phyloP scores from a whole-genome alignment of 1,140 invertebrate species.

The Drosophila virilis region DNA sequence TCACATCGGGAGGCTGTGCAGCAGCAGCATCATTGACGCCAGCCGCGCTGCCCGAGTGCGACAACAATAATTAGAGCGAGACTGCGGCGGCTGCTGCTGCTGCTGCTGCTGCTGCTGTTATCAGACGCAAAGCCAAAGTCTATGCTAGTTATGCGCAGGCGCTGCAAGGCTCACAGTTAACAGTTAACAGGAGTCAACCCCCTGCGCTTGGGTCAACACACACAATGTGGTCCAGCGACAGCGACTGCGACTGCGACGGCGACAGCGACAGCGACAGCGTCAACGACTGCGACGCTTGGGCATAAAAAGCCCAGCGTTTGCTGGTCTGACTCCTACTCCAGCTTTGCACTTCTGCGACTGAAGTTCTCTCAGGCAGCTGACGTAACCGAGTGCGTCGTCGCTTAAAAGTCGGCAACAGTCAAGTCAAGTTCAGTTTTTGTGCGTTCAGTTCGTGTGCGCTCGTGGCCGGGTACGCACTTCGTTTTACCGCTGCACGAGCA shows the following conservation, averaged over 20 bases:
- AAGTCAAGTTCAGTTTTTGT: constrained; percentile 33
- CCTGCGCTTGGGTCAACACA: constrained; percentile 59
- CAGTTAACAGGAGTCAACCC: constrained; percentile 42
- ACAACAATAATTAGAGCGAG: constrained; percentile 58
- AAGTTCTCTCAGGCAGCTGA: constrained; percentile 59
- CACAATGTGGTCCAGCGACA: constrained; percentile 55
- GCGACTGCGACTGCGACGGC: constrained; percentile 31
- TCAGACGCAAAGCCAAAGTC: constrained; percentile 33
- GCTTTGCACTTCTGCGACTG: constrained; percentile 57
- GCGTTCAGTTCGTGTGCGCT: constrained; percentile 66
- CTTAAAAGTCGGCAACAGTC: constrained; percentile 44
- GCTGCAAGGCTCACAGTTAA: constrained; percentile 24
- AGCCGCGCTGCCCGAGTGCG: constrained; percentile 29
- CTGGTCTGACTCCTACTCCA: constrained; percentile 78
- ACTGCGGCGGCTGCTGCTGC: constrained; percentile 24
- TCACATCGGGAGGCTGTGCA: constrained; percentile 19
- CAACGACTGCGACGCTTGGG: constrained; percentile 34
- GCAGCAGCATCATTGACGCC: constrained; percentile 2
- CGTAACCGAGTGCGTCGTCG: constrained; percentile 36
- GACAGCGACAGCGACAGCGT: constrained; percentile 15
- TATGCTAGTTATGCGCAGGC: constrained; percentile 54
- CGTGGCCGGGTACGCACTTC: constrained; percentile 65
- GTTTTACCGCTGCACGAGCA: constrained; percentile 27
- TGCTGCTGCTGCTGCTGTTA: constrained; percentile 44
- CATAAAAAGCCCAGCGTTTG: constrained; percentile 75